These are phyloP conservation scores for Pristionchus arcanus DNA, from an alignment of 2,888 invertebrate genomes.

Conservation along the genomic window DNA sequence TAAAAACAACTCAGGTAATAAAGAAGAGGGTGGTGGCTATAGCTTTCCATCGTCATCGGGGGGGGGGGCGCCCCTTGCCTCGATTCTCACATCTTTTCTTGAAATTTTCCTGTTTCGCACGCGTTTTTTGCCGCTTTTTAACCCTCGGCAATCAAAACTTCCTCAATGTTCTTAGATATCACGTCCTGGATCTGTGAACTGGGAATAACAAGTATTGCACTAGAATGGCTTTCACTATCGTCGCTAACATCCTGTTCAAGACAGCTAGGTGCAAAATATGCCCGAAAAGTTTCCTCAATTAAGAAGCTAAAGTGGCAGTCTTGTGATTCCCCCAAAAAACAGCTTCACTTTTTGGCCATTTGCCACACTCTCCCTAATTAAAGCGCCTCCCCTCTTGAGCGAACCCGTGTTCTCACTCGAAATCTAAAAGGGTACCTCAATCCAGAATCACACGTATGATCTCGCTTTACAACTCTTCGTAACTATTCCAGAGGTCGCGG, in stretches of 20 bases:
- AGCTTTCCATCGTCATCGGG: too few relatives aligned
- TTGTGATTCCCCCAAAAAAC: background rate
- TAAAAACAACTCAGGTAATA: too few relatives aligned
- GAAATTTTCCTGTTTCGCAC: background rate
- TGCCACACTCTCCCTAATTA: conserved; percentile 11
- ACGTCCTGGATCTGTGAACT: too few relatives aligned
- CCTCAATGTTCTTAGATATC: too few relatives aligned
- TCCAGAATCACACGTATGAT: background rate
- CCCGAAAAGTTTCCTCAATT: background rate
- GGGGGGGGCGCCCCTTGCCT: too few relatives aligned
- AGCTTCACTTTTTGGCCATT: background rate
- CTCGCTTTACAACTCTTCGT: background rate
- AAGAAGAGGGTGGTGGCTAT: too few relatives aligned
- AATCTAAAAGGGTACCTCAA: background rate
- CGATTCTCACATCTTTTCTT: background rate
- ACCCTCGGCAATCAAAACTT: too few relatives aligned
- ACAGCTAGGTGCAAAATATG: background rate
- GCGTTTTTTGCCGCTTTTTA: too few relatives aligned
- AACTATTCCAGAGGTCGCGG: too few relatives aligned
- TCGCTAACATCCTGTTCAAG: background rate
- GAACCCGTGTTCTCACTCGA: background rate
- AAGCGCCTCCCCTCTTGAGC: background rate
- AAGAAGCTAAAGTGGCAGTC: background rate
- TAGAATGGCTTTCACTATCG: background rate
- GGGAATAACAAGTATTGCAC: too few relatives aligned